Percentiles rank a stretch among this genome's conserved stretches.
phyloP scores from a whole-genome alignment of 2,888 invertebrate genomes.

The Idaea dimidiata region DNA sequence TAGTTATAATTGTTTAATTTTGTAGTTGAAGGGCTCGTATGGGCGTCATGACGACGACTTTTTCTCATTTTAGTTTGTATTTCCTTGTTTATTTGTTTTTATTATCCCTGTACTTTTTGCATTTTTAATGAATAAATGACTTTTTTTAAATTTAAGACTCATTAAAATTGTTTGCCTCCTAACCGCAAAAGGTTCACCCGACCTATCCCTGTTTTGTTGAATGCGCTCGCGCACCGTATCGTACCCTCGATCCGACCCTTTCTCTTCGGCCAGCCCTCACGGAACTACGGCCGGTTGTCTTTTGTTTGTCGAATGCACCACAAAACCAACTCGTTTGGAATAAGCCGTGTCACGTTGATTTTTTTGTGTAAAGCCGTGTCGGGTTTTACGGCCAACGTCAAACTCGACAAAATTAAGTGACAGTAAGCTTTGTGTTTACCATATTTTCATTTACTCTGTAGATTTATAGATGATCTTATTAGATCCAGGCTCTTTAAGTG shows the following conservation, averaged over 20 bases:
- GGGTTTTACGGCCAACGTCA: conserved; percentile 21
- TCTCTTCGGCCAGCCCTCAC: conserved; percentile 36
- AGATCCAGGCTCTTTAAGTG: no score
- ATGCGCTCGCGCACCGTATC: conserved; percentile 62
- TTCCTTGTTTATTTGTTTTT: no score
- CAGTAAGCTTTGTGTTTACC: background rate
- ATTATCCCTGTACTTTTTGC: no score
- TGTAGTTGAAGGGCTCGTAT: no score
- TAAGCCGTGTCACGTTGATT: conserved; percentile 40
- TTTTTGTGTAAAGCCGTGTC: conserved; percentile 37
- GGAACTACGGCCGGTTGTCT: conserved; percentile 56
- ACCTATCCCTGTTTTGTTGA: conserved; percentile 70
- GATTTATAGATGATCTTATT: background rate
- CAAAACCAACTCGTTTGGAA: conserved; percentile 66
- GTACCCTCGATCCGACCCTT: conserved; percentile 30
- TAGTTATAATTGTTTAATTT: no score
- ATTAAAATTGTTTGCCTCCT: conserved; percentile 49
- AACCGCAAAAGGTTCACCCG: conserved; percentile 56
- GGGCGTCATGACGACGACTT: no score
- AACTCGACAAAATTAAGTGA: conserved; percentile 11
- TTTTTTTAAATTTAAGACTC: background rate
- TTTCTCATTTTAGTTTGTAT: no score
- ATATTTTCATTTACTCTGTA: background rate
- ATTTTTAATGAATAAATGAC: no score
- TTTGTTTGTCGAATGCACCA: conserved; percentile 72